Evolutionary conservation across 1,140 invertebrate species (phyloP), one percentile per base, ranked within the genome.

Genomic region (Drosophila micromelanica): DNA sequence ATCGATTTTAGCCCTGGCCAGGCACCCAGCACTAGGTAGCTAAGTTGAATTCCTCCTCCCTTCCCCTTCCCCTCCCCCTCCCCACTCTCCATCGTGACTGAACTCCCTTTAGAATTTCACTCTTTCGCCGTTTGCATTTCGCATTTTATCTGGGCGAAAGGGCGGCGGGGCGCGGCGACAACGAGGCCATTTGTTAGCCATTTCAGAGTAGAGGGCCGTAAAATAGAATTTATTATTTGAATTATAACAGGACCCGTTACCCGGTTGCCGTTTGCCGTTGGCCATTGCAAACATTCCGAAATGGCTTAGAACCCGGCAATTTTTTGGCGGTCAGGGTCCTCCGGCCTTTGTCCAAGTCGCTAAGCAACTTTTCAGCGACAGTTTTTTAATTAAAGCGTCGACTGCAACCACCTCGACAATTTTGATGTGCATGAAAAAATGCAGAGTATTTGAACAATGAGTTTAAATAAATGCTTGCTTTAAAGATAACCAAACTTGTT

Each of bases 221-320:
- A 82, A 82, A 78, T 71, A 70, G 72, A 87, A 82, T 87, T 82
- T 89, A 89, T 89, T 87, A 79, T 87, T 87, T 76, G 68, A 72
- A 76, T 70, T 84, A 82, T 61, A 60, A 56, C 46, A 51, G 54
- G 32, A 64, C 35, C 55, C 42, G 62, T 55, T 48, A 20, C 12
- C 20, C 11, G 15, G 38, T 57, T 2, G n/a, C 17, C 32, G 8
- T 37, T 17, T 3, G 3, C 27, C 27, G 27, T 27, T 35, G 32
- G 7, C 32, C 32, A 9, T 69, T 3, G 5, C 32, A 7, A 9
- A 15, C 27, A 12, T 48, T 15, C 13, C 54, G 32, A 63, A 56
- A 54, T 45, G 49, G 70, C 60, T 57, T 62, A 57, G 52, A 71
- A 56, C 30, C 38, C 35, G 13, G 5, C 35, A 37, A 37, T 38